A percentile compares a stretch with the other conserved stretches of the same genome.
Conservation (phyloP, 2,797 vertebrate species). For the Pyrocephalus nanus region DNA sequence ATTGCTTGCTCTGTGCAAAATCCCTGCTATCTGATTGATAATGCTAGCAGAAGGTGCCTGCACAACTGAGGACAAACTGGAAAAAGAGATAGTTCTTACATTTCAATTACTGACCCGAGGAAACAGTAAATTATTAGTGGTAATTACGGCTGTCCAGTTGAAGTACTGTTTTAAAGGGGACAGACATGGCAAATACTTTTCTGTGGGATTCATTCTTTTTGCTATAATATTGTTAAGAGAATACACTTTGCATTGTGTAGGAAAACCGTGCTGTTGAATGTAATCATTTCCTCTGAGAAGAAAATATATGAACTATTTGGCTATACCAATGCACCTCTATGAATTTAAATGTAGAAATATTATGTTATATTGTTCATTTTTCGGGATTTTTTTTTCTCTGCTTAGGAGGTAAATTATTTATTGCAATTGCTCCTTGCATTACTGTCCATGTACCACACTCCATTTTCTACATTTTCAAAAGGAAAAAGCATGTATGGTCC, state of each 20-base stretch:
- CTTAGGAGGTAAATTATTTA: background rate
- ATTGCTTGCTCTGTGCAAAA: slow-evolving; percentile 18
- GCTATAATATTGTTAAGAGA: background rate
- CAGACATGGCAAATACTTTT: background rate
- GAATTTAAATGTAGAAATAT: background rate
- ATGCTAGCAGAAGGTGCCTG: slow-evolving; percentile 2
- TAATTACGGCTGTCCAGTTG: slow-evolving; percentile 15
- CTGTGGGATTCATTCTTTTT: background rate
- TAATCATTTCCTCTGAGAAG: background rate
- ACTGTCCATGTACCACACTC: background rate
- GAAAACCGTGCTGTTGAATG: background rate
- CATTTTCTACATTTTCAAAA: background rate
- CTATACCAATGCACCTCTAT: background rate
- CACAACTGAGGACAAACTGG: background rate
- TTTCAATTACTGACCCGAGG: slow-evolving; percentile 30
- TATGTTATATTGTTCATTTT: background rate
- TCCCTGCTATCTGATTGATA: slow-evolving; percentile 17
- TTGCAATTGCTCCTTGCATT: background rate
- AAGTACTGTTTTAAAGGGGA: background rate
- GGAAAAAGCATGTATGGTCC: background rate
- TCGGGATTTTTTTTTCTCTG: background rate
- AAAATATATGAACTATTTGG: background rate
- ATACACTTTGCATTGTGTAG: background rate
- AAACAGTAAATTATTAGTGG: slow-evolving; percentile 38
- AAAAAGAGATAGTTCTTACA: slow-evolving; percentile 2